phyloP scores from a whole-genome alignment of 2,888 invertebrate genomes.

The Lasioglossum marginatum region DNA sequence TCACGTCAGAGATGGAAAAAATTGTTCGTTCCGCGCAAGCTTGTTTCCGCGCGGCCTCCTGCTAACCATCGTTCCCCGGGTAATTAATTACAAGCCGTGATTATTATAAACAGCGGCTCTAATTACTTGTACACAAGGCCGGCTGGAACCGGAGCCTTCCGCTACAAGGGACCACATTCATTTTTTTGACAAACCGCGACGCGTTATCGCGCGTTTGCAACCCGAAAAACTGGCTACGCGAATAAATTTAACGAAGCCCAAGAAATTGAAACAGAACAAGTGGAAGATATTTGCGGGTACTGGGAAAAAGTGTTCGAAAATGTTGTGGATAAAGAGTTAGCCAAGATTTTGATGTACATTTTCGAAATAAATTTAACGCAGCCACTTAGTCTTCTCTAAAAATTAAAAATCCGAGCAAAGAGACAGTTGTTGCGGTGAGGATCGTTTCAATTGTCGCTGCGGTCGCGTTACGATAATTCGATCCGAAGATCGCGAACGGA shows the following conservation, averaged over 20 bases:
- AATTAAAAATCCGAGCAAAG: background rate
- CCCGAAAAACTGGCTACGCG: background rate
- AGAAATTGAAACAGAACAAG: background rate
- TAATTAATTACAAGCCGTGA: constrained; percentile 2
- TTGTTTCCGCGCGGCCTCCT: constrained; percentile 16
- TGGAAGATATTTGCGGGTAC: background rate
- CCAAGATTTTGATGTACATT: background rate
- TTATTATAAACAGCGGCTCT: background rate
- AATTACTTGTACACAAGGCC: constrained; percentile 10
- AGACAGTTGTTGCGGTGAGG: background rate
- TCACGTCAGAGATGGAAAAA: constrained; percentile 29
- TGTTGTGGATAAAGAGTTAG: background rate
- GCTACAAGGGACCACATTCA: background rate
- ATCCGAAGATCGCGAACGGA: background rate
- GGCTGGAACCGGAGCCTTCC: background rate
- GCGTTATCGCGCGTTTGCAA: background rate
- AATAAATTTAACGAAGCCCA: background rate
- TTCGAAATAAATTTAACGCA: too few species aligned
- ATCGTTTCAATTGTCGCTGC: background rate
- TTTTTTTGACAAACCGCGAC: background rate
- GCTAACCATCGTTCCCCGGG: background rate
- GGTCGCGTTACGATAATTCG: background rate
- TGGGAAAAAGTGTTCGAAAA: background rate
- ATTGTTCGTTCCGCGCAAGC: constrained; percentile 21
- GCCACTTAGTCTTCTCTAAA: too few species aligned